Evolutionary conservation across 2,797 vertebrate genomes (phyloP).

Genomic region (Serranus cabrilla): DNA sequence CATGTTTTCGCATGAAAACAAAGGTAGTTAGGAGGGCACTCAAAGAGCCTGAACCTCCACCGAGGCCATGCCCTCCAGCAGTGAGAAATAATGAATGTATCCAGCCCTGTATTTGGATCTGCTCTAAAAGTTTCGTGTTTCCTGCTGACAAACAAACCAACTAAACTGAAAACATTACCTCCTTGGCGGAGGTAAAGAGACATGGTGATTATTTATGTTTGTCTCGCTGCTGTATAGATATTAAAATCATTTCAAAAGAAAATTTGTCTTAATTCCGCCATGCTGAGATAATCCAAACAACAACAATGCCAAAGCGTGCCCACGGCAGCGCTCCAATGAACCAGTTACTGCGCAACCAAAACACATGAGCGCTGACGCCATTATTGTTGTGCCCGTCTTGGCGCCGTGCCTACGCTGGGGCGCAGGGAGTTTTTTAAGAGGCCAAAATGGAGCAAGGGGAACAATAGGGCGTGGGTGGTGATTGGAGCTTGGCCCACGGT

Average conservation of each 20-base stretch:
- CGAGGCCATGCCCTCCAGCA: too few relatives aligned
- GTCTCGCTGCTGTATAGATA: neutral
- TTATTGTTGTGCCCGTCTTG: slow-evolving; percentile 54
- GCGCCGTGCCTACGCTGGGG: slow-evolving; percentile 57
- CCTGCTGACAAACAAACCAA: too few relatives aligned
- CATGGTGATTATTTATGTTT: too few relatives aligned
- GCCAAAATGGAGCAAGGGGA: slow-evolving; percentile 48
- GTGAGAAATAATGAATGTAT: too few relatives aligned
- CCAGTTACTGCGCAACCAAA: slow-evolving; percentile 8
- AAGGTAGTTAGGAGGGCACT: too few relatives aligned
- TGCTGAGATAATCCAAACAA: slow-evolving; percentile 12
- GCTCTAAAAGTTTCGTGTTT: too few relatives aligned
- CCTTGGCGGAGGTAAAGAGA: neutral
- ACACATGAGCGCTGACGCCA: slow-evolving; percentile 48
- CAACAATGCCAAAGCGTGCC: slow-evolving; percentile 37
- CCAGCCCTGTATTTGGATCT: too few relatives aligned
- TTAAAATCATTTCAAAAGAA: neutral
- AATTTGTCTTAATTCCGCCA: slow-evolving; percentile 14
- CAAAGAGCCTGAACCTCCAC: too few relatives aligned
- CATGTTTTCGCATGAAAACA: neutral
- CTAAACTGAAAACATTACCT: too few relatives aligned
- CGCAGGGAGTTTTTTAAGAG: slow-evolving; percentile 46
- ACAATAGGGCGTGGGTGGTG: slow-evolving; percentile 73
- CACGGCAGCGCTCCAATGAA: neutral
- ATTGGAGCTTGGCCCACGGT: slow-evolving; percentile 59